Base-by-base conservation (phyloP, 2,797 vertebrate genomes). In the Dallia pectoralis region DNA sequence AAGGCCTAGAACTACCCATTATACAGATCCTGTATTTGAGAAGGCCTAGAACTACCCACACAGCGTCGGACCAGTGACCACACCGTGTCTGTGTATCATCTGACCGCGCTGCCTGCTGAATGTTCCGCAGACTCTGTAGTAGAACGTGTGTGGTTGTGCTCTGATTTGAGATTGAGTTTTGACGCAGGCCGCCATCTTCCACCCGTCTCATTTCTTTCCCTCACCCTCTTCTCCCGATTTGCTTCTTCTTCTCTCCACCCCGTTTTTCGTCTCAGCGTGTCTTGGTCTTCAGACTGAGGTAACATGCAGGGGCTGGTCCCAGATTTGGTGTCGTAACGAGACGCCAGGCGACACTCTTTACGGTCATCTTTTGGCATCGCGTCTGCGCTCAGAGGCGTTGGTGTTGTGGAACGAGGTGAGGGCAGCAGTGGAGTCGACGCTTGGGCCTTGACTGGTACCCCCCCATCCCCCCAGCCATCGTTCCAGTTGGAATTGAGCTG, bases 121-220 rank as follows among this genome's bases (percentile, higher is more conserved):
- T 74, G 68, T 74, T 77, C 69, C 68, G 77, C 77, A 72, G 74
- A 80, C 69, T 72, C 53, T 61, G 67, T 70, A 77, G 62, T 30
- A 15, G 16, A 29, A 64, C 7, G 29, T 15, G 40, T 72, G 70
- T 72, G 75, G 70, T 47, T 66, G 75, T 69, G 61, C 66, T 65
- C 72, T 18, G 67, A 69, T 33, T n/a, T 36, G 66, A 66, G 64
- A 72, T 69, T 59, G 47, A 16, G 16, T 18, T 47, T 75, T n/a
- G 66, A 79, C 72, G 69, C 73, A 66, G 73, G 66, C 22, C 22
- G 12, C 4, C 7, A 22, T 56, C n/a, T 56, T 11, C 51, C n/a
- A 56, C 22, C 51, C 6, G 8, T 56, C 53, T 18, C 9, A 22
- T 11, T 25, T 44, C 48, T 72, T 33, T 59, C 53, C 67, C 63